Conservation (phyloP, 2,797 vertebrate genomes). For the Rhinoraja longicauda region DNA sequence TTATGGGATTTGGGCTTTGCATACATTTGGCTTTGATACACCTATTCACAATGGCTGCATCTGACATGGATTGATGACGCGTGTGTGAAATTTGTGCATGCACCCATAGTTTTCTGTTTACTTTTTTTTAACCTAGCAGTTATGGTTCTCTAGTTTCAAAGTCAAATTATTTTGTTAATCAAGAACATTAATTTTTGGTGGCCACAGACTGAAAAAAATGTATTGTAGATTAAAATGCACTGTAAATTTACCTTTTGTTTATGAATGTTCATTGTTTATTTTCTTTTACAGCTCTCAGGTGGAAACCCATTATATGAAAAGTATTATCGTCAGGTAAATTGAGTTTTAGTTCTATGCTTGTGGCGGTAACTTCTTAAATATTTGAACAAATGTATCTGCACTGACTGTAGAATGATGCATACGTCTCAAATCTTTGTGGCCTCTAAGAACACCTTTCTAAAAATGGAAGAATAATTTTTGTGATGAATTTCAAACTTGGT, state of each 20-base stretch:
- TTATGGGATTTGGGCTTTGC: not conserved
- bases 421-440: not conserved
- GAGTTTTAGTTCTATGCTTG: not conserved
- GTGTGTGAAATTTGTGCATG: not conserved
- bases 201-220: not conserved
- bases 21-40: not conserved
- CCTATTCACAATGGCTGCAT: not conserved
- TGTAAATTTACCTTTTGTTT: not conserved
- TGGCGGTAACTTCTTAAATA: not conserved
- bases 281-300: slow-evolving; percentile 74
- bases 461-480: not conserved
- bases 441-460: not conserved
- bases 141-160: not conserved
- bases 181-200: not conserved
- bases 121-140: not conserved
- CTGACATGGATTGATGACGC: not conserved
- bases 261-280: slow-evolving; percentile 19
- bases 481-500: not conserved
- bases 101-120: not conserved
- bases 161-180: not conserved
- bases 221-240: not conserved
- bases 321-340: slow-evolving; percentile 84
- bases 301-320: slow-evolving; percentile 90
- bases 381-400: not conserved
- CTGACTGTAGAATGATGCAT: not conserved